Evolutionary conservation across 2,888 invertebrate genomes (phyloP).

Genomic region (Hymenopus coronatus): DNA sequence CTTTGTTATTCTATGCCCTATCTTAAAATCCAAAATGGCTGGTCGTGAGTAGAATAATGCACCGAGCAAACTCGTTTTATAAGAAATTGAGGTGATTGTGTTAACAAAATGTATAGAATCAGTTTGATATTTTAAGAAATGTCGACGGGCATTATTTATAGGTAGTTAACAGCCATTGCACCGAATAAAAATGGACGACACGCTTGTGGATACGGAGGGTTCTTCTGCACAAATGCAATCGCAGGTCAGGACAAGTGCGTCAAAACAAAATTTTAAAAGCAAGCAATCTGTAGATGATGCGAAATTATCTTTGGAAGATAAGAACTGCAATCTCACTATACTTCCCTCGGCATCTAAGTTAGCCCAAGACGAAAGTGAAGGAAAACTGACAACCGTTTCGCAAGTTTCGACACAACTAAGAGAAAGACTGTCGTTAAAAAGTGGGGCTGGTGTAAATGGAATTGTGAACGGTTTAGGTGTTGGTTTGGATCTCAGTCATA

Average conservation of each 20-base stretch:
- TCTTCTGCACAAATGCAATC: conserved; percentile 33
- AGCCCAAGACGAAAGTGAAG: conserved; percentile 13
- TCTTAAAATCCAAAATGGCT: conserved; percentile 32
- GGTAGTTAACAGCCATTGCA: not conserved
- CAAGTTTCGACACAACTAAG: conserved; percentile 31
- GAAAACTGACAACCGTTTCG: conserved; percentile 3
- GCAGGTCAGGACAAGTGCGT: conserved; percentile 26
- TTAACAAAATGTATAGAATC: not conserved
- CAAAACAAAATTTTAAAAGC: conserved; percentile 29
- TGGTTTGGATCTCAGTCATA: conserved; percentile 30
- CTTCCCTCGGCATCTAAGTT: conserved; percentile 23
- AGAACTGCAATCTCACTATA: conserved; percentile 28
- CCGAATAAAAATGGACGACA: conserved; percentile 30
- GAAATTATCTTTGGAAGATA: conserved; percentile 28
- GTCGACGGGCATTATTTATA: not conserved
- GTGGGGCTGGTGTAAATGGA: conserved; percentile 34
- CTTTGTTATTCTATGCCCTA: not conserved
- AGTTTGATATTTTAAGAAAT: not conserved
- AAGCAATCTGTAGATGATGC: conserved; percentile 25
- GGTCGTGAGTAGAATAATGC: conserved; percentile 17
- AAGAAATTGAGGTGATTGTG: not conserved
- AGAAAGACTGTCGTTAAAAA: conserved; percentile 33
- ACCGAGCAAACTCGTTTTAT: not conserved
- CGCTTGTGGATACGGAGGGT: conserved; percentile 30
- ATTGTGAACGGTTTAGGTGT: conserved; percentile 34